Evolutionary conservation across 30 jellyfish, hydroid and myxozoan genomes (phyloP).

Genomic region (Turritopsis rubra): DNA sequence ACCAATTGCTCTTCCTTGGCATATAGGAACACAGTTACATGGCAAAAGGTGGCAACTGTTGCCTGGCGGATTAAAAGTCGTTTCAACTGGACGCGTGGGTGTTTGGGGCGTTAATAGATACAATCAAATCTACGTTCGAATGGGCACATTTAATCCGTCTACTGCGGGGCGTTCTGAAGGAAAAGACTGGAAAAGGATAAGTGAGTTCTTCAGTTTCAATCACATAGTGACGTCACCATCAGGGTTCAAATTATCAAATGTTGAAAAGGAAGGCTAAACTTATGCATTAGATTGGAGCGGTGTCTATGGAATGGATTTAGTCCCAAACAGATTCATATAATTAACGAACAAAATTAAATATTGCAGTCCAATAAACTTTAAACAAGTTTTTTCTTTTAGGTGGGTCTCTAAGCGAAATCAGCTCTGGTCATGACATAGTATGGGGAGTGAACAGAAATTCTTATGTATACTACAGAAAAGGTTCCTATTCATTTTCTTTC

Average conservation of each 20-base stretch:
- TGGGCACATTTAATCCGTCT: background rate
- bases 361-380: too few species aligned
- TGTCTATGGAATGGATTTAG: too few species aligned
- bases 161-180: background rate
- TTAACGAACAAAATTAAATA: too few species aligned
- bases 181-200: background rate
- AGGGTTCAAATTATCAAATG: background rate
- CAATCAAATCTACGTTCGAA: background rate
- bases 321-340: too few species aligned
- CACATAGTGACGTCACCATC: background rate
- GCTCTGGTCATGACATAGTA: slow-evolving; percentile 1
- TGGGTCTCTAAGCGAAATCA: background rate
- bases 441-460: background rate
- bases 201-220: background rate
- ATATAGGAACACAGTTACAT: background rate
- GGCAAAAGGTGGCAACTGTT: background rate
- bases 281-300: too few species aligned
- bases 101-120: slow-evolving; percentile 3
- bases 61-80: slow-evolving; percentile 10
- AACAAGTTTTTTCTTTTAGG: background rate
- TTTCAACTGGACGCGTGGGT: slow-evolving; percentile 3
- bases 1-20: background rate
- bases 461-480: background rate
- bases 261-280: too few species aligned
- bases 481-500: background rate